Evolutionary conservation across 2,888 invertebrate species (phyloP), one percentile per base, ranked within the genome.

Genomic region (Andricus curvator): DNA sequence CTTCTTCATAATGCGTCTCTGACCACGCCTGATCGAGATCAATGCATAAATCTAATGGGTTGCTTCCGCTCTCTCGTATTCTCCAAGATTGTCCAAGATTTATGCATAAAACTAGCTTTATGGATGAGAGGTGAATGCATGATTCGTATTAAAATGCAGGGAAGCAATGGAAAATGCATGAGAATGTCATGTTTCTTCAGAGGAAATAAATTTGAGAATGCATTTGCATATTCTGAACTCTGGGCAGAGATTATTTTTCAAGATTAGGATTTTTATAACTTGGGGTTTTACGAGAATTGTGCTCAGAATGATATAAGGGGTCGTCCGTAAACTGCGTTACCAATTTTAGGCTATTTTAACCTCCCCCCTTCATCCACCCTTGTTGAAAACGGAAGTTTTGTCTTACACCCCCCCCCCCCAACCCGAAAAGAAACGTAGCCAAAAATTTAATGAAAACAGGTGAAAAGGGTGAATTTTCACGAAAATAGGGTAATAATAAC

Each of bases 151-250:
- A 44, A 68, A 44, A 68, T 68, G 44, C 25, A 22, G 62, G 62
- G 25, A 22, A 62, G 62, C 22, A 62, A 37, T 67, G 37, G 37
- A 66, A 66, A 66, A 66, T 66, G 37, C 20, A 37, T 37, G 37
- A 66, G 66, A 37, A n/a, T 66, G 37, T 33, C 33, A 66, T 66
- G 66, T 66, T 66, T 41, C 9, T 68, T 68, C 22, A 15, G 22
- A 68, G 67, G 44, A 68, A 68, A 68, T 41, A 67, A 67, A 68
- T 68, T 68, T 68, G 15, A 37, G 37, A 37, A 68, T 22, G n/a
- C 17, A 68, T 68, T 68, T 68, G 22, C 67, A 44, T 68, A 68
- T 48, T 68, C 25, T 25, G 44, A 44, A 68, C 41, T 44, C 41
- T 41, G 22, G n/a, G 2, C 44, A 11, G 17, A 48, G 67, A 68